These are phyloP conservation scores for Urocolius indicus DNA, from an alignment of 2,113 vertebrate species.

Conservation along the genomic window DNA sequence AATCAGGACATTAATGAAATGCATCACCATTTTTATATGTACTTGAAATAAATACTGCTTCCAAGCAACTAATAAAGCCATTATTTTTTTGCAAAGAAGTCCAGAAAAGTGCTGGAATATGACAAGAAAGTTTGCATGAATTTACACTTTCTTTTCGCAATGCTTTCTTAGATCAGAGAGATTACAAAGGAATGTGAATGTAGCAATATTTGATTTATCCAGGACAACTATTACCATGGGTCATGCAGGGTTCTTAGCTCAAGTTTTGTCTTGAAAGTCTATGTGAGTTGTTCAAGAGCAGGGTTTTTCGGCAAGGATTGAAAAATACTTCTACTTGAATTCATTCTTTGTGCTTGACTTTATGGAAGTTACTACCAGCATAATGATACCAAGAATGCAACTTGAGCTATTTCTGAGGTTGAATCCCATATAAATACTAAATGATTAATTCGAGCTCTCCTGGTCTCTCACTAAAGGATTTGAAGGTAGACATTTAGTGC, in stretches of 20 bases:
- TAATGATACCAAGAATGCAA: background rate
- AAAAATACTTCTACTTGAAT: background rate
- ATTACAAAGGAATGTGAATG: conserved; percentile 10
- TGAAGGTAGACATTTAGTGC: background rate
- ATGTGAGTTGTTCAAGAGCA: background rate
- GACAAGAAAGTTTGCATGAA: background rate
- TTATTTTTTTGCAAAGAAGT: background rate
- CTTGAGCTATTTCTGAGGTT: background rate
- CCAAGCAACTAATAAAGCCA: background rate
- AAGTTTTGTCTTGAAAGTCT: background rate
- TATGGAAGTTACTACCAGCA: background rate
- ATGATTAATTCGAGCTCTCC: background rate
- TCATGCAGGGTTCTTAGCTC: background rate
- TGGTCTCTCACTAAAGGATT: background rate
- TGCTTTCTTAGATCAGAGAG: background rate
- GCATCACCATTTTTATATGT: background rate
- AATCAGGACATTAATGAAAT: background rate
- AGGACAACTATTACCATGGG: background rate
- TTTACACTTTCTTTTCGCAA: background rate
- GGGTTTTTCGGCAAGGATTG: background rate
- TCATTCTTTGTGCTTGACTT: background rate
- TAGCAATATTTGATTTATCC: background rate
- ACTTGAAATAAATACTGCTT: background rate
- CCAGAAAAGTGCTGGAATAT: background rate
- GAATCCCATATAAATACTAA: background rate